Conservation (phyloP, 2,888 invertebrate species). For the Chrysina gloriosa region DNA sequence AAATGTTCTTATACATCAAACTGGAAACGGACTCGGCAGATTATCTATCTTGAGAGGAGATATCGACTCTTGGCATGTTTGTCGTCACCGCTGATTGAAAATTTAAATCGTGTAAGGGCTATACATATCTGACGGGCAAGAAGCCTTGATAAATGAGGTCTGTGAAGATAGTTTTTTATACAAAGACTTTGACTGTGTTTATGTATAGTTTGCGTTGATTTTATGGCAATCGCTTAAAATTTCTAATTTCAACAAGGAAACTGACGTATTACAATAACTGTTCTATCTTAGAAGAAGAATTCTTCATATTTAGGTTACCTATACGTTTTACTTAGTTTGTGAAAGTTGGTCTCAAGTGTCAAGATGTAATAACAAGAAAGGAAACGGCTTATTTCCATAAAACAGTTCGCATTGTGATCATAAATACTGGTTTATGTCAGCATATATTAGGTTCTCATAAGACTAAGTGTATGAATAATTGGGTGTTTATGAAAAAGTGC, state of each 20-base stretch:
- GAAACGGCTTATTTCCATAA: background rate
- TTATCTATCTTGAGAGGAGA: constrained; percentile 22
- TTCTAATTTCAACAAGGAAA: no score
- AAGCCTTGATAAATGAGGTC: constrained; percentile 29
- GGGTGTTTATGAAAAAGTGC: background rate
- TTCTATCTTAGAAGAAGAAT: no score
- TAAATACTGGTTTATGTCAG: background rate
- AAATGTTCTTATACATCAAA: constrained; percentile 3
- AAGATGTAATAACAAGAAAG: background rate
- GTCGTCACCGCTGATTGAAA: constrained; percentile 20
- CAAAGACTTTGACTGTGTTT: constrained; percentile 11
- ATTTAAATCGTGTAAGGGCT: constrained; percentile 34
- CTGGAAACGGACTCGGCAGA: background rate
- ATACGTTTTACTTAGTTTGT: no score
- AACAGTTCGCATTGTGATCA: background rate
- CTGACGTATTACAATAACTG: no score
- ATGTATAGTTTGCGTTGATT: constrained; percentile 5
- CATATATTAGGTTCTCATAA: background rate
- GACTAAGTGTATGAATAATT: background rate
- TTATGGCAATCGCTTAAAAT: constrained; percentile 20
- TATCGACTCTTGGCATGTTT: constrained; percentile 23
- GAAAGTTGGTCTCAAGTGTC: no score
- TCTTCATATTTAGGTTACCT: no score
- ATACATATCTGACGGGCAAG: constrained; percentile 27
- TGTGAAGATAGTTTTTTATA: constrained; percentile 30